phyloP scores from a whole-genome alignment of 1,140 invertebrate species.

The Hyles euphorbiae region DNA sequence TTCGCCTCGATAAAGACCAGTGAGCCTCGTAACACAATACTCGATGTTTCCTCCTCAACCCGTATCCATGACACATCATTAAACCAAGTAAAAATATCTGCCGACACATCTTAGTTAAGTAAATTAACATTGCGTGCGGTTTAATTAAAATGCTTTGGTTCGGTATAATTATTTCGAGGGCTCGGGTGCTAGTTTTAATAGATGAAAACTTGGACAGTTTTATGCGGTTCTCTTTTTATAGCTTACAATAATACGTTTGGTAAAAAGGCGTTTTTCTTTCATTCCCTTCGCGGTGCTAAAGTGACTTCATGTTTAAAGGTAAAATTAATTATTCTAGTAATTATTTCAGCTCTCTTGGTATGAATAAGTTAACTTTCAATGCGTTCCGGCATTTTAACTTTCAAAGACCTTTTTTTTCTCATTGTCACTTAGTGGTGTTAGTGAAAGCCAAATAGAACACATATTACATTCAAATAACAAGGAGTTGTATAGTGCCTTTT shows the following conservation, averaged over 20 bases:
- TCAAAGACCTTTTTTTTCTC: too few species aligned
- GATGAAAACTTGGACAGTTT: constrained; percentile 10
- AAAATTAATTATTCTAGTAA: too few species aligned
- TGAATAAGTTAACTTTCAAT: too few species aligned
- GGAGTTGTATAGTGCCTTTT: too few species aligned
- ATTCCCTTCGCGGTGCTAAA: too few species aligned
- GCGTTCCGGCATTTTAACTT: too few species aligned
- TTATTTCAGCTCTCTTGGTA: too few species aligned
- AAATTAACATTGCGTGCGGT: constrained; percentile 39
- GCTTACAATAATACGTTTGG: background rate
- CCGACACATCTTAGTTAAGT: constrained; percentile 62
- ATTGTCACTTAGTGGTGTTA: too few species aligned
- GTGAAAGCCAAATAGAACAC: too few species aligned
- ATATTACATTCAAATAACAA: too few species aligned
- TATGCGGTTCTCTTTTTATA: constrained; percentile 10
- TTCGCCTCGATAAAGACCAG: constrained; percentile 69
- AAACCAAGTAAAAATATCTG: constrained; percentile 67
- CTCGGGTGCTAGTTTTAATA: constrained; percentile 22
- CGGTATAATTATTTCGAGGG: constrained; percentile 6
- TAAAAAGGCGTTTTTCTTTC: too few species aligned
- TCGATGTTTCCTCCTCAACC: constrained; percentile 66
- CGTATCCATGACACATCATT: constrained; percentile 71
- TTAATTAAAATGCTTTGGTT: constrained; percentile 1
- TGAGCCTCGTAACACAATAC: constrained; percentile 70
- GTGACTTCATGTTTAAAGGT: too few species aligned